Evolutionary conservation across 2,113 vertebrate species (phyloP).

Genomic region (Callionymus lyra): DNA sequence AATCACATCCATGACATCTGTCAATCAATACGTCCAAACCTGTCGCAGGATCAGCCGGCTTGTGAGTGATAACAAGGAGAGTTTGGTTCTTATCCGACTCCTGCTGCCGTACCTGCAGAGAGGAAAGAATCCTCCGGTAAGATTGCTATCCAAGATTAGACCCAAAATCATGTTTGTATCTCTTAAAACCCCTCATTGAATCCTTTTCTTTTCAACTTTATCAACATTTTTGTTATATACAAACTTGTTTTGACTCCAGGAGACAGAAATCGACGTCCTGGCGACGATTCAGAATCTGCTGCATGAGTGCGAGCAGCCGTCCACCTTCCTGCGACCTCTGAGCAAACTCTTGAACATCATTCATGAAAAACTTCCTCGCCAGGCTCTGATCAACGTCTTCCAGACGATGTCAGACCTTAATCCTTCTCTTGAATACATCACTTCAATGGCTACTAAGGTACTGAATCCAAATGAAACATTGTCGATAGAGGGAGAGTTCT

Average conservation of each 20-base stretch:
- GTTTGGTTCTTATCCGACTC: slow-evolving; percentile 79
- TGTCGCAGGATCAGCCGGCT: slow-evolving; percentile 80
- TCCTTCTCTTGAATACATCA: slow-evolving; percentile 73
- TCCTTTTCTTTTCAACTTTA: too few species aligned
- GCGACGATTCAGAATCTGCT: slow-evolving; percentile 88
- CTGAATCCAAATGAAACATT: slow-evolving; percentile 1
- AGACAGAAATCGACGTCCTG: slow-evolving; percentile 84
- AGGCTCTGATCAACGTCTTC: slow-evolving; percentile 79
- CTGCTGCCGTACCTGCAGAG: slow-evolving; percentile 84
- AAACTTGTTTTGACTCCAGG: slow-evolving; percentile 61
- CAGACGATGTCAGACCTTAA: slow-evolving; percentile 86
- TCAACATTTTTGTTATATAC: too few species aligned
- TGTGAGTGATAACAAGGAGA: slow-evolving; percentile 83
- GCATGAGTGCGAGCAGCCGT: slow-evolving; percentile 70
- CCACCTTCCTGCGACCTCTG: slow-evolving; percentile 79
- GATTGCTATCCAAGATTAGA: background rate
- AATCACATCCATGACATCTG: background rate
- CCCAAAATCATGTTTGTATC: background rate
- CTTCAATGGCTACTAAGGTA: slow-evolving; percentile 78
- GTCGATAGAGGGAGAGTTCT: background rate
- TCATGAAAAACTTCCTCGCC: slow-evolving; percentile 79
- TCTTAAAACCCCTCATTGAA: too few species aligned
- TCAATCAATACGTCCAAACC: background rate
- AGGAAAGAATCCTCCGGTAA: slow-evolving; percentile 72
- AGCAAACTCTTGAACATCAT: slow-evolving; percentile 83